phyloP scores from a whole-genome alignment of 2,888 invertebrate genomes.

The Camponotus fellah region DNA sequence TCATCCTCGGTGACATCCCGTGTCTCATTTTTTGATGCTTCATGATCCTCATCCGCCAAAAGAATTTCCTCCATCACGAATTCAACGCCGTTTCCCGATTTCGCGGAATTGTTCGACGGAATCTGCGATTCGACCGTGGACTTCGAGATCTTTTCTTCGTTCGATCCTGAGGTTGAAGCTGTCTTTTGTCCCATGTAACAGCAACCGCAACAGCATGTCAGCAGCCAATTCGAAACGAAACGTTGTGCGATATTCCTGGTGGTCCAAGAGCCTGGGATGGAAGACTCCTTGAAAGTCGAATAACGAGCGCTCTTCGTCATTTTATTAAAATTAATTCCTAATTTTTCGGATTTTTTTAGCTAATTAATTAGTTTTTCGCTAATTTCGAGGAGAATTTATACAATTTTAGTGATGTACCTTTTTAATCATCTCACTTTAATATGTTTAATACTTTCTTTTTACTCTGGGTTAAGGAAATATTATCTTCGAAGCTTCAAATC shows the following conservation, averaged over 20 bases:
- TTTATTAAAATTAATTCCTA: not conserved
- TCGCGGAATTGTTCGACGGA: not conserved
- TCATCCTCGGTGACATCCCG: not conserved
- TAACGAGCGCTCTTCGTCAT: constrained; percentile 70
- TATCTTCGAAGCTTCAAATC: not conserved
- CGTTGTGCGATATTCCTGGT: constrained; percentile 66
- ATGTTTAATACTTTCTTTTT: not conserved
- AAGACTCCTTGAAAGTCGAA: constrained; percentile 70
- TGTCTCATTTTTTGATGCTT: not conserved
- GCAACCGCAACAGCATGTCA: constrained; percentile 71
- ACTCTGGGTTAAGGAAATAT: not conserved
- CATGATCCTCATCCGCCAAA: not conserved
- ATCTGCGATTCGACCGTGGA: not conserved
- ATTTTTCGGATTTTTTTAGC: not conserved
- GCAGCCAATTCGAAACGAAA: constrained; percentile 65
- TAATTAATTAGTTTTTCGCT: not conserved
- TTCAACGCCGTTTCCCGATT: not conserved
- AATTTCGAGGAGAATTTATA: constrained; percentile 7
- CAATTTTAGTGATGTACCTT: not conserved
- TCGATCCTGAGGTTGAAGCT: not conserved
- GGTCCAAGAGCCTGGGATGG: constrained; percentile 63
- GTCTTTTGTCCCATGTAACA: constrained; percentile 54
- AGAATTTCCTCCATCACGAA: not conserved
- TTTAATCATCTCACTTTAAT: not conserved
- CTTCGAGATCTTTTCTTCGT: not conserved